Conservation (phyloP, 2,888 invertebrate species). For the Nymphalis urticae region DNA sequence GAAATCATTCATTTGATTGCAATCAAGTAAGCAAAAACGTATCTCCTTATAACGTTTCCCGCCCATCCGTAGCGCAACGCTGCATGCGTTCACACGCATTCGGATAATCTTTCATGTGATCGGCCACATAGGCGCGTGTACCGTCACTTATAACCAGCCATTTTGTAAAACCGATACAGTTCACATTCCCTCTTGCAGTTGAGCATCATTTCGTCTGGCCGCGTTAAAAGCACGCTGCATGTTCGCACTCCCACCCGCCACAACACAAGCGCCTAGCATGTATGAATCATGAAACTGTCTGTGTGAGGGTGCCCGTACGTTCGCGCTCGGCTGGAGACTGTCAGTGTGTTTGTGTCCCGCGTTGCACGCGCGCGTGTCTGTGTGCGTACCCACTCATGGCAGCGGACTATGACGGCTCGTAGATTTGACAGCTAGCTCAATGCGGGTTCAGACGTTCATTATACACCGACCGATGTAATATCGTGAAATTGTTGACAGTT, state of each 20-base stretch:
- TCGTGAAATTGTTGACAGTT: constrained; percentile 71
- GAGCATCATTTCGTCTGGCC: constrained; percentile 79
- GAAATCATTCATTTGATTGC: constrained; percentile 52
- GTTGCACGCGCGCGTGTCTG: constrained; percentile 68
- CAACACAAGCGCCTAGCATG: constrained; percentile 69
- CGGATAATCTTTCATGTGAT: constrained; percentile 78
- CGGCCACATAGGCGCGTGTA: constrained; percentile 70
- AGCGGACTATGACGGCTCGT: constrained; percentile 82
- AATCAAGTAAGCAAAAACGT: constrained; percentile 56
- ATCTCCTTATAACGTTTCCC: constrained; percentile 67
- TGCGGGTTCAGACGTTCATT: constrained; percentile 82
- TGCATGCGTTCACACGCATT: constrained; percentile 79
- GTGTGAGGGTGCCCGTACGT: constrained; percentile 69
- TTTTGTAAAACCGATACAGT: constrained; percentile 74
- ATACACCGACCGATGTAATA: constrained; percentile 76
- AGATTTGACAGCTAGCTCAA: constrained; percentile 83
- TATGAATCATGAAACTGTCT: constrained; percentile 68
- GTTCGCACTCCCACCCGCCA: constrained; percentile 80
- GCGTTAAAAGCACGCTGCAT: constrained; percentile 79
- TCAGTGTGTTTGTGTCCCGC: constrained; percentile 77
- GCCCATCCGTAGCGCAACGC: constrained; percentile 69
- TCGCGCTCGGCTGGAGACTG: constrained; percentile 73
- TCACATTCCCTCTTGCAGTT: constrained; percentile 70
- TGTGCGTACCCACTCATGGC: constrained; percentile 79
- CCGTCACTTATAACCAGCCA: constrained; percentile 65